Evolutionary conservation across 2,888 invertebrate genomes (phyloP).

Genomic region (Mesorhabditis sp.): DNA sequence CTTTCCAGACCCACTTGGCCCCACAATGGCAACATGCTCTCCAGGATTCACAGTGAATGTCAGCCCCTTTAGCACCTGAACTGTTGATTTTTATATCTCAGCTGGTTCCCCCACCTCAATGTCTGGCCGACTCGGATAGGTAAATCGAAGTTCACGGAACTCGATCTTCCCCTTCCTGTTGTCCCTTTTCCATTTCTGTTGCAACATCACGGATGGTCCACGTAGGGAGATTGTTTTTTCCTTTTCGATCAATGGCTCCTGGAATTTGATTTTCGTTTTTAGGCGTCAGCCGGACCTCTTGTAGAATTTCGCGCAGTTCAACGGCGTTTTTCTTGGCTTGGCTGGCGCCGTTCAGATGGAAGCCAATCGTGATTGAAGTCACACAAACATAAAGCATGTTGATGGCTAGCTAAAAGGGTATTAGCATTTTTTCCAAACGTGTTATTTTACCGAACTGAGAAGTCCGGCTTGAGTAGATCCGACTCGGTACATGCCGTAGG

Average conservation of each 20-base stretch:
- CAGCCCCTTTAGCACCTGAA: slow-evolving; percentile 42
- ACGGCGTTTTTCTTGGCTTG: slow-evolving; percentile 46
- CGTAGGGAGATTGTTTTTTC: neutral
- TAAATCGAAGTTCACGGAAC: slow-evolving; percentile 73
- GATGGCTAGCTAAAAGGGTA: slow-evolving; percentile 38
- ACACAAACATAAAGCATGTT: slow-evolving; percentile 56
- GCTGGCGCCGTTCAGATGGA: slow-evolving; percentile 52
- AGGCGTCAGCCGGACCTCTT: neutral
- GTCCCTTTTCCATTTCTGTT: neutral
- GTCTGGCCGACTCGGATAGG: slow-evolving; percentile 76
- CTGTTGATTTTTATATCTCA: neutral
- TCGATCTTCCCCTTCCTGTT: slow-evolving; percentile 62
- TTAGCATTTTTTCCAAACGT: neutral
- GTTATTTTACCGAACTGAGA: slow-evolving; percentile 40
- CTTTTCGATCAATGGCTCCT: neutral
- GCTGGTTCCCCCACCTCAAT: slow-evolving; percentile 33
- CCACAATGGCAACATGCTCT: slow-evolving; percentile 54
- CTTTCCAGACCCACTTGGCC: slow-evolving; percentile 54
- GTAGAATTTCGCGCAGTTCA: slow-evolving; percentile 45
- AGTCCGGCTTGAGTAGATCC: slow-evolving; percentile 50
- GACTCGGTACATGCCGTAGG: slow-evolving; percentile 53
- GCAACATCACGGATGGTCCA: neutral
- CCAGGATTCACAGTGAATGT: slow-evolving; percentile 46
- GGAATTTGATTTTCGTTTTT: neutral
- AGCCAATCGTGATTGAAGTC: slow-evolving; percentile 53